A percentile compares a stretch with the other conserved stretches of the same genome.
phyloP scores from a whole-genome alignment of 1,140 invertebrate genomes.

The Drosophila nebulosa region DNA sequence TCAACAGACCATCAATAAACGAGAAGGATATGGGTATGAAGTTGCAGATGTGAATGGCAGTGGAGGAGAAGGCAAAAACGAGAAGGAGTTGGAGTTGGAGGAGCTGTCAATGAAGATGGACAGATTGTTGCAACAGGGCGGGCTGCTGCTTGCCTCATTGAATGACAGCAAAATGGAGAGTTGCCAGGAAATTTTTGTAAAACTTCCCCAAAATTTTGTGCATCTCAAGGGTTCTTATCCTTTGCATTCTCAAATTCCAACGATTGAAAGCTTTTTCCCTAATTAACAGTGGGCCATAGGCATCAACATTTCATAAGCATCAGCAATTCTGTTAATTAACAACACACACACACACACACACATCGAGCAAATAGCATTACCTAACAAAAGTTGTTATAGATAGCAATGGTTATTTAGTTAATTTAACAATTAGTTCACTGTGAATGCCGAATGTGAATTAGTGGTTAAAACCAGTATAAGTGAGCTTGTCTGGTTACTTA shows the following conservation, averaged over 20 bases:
- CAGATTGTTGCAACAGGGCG: neutral
- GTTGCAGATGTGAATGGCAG: neutral
- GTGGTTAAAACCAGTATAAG: too few species aligned
- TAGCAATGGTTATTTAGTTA: too few species aligned
- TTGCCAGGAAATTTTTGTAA: neutral
- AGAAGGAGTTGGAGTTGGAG: neutral
- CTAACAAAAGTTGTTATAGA: too few species aligned
- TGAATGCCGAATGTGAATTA: too few species aligned
- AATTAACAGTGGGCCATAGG: neutral
- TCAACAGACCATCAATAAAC: conserved; percentile 74
- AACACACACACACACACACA: too few species aligned
- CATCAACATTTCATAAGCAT: neutral
- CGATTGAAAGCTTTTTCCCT: neutral
- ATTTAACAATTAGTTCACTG: too few species aligned
- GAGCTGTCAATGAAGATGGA: neutral
- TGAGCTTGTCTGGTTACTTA: too few species aligned
- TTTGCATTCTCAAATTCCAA: neutral
- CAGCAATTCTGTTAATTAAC: too few species aligned
- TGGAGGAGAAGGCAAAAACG: neutral
- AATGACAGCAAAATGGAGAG: neutral
- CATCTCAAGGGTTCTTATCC: neutral
- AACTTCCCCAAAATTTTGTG: neutral
- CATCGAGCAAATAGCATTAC: too few species aligned
- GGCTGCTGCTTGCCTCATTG: neutral
- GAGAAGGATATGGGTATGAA: conserved; percentile 5